Conservation (phyloP, 2,113 vertebrate species). For the Semnornis frantzii region DNA sequence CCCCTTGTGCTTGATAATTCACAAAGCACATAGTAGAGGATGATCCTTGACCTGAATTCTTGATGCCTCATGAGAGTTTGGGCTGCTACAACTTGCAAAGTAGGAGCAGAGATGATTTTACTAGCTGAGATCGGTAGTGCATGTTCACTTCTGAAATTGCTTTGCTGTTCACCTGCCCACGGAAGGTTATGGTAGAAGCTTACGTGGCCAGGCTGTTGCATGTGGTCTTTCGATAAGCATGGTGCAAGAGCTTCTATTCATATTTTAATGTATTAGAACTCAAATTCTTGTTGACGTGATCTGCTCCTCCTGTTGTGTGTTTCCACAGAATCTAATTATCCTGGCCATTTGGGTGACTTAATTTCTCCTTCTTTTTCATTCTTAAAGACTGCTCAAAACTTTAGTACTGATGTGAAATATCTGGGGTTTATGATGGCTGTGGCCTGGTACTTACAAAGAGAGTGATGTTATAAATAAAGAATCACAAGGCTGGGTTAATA, state of each 20-base stretch:
- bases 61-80: not conserved
- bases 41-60: not conserved
- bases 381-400: not conserved
- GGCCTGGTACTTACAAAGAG: conserved; percentile 12
- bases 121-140: not conserved
- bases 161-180: not conserved
- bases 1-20: not conserved
- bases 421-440: not conserved
- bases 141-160: not conserved
- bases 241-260: not conserved
- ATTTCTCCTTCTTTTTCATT: not conserved
- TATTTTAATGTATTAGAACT: not conserved
- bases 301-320: not conserved
- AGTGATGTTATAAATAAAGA: conserved; percentile 50
- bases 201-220: not conserved
- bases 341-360: not conserved
- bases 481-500: conserved; percentile 26
- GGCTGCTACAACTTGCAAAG: not conserved
- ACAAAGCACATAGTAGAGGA: not conserved
- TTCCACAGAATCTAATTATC: not conserved
- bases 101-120: not conserved
- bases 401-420: not conserved
- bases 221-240: not conserved
- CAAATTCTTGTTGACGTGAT: not conserved
- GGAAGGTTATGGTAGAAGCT: not conserved